Evolutionary conservation across 1,140 invertebrate species (phyloP).

Genomic region (Leptinotarsa defecta): DNA sequence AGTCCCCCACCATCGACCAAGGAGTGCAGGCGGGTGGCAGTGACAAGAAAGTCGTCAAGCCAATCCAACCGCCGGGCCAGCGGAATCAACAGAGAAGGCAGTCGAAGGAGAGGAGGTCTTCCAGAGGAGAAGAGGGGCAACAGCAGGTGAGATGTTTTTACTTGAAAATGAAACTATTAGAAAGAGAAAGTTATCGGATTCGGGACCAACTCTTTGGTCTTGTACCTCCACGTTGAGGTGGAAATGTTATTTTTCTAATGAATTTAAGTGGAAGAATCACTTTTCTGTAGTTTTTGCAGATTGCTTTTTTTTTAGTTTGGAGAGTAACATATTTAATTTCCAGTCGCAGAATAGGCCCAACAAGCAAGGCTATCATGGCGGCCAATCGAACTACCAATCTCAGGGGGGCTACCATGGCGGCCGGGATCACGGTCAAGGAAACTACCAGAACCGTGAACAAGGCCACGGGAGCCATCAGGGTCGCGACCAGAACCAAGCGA

Average conservation of each 20-base stretch:
- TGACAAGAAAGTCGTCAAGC: slow-evolving; percentile 50
- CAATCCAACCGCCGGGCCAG: slow-evolving; percentile 52
- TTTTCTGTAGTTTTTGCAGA: neutral
- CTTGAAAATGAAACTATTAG: no score
- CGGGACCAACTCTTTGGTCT: neutral
- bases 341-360: neutral
- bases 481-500: slow-evolving; percentile 23
- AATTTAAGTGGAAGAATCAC: neutral
- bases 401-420: slow-evolving; percentile 50
- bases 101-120: slow-evolving; percentile 48
- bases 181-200: no score
- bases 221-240: neutral
- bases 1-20: slow-evolving; percentile 84
- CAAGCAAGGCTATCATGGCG: neutral
- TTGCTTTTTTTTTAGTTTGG: no score
- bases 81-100: slow-evolving; percentile 40
- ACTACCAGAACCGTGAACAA: slow-evolving; percentile 30
- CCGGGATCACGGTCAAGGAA: slow-evolving; percentile 52
- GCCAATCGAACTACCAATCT: neutral
- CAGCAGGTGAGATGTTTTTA: slow-evolving; percentile 10
- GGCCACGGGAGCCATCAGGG: slow-evolving; percentile 31
- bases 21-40: slow-evolving; percentile 66
- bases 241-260: no score
- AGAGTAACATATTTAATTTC: no score
- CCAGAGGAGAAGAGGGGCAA: slow-evolving; percentile 42